Evolutionary conservation across 2,113 vertebrate genomes (phyloP).

Genomic region (Vulpes vulpes): DNA sequence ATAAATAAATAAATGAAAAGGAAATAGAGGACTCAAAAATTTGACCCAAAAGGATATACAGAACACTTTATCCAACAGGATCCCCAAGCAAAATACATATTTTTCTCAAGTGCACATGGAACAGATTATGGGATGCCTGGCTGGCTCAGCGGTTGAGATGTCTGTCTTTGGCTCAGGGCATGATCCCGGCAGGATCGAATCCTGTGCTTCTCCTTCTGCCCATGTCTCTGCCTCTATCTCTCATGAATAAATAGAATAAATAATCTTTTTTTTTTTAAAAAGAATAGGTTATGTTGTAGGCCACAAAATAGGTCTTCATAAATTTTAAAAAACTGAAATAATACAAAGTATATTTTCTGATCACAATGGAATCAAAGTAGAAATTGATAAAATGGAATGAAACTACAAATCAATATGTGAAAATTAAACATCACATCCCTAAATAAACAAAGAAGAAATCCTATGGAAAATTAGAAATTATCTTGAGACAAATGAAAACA

Average conservation of each 20-base stretch:
- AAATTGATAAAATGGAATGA: not conserved
- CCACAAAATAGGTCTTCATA: not conserved
- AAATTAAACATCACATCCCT: not conserved
- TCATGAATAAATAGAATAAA: too few relatives aligned
- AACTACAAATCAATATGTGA: not conserved
- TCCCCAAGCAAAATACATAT: not conserved
- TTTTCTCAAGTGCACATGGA: not conserved
- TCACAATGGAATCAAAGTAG: not conserved
- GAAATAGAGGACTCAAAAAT: not conserved
- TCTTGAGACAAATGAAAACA: not conserved
- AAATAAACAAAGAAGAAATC: not conserved
- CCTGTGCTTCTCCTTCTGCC: too few relatives aligned
- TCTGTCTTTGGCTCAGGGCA: too few relatives aligned
- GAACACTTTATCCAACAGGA: not conserved
- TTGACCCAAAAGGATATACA: not conserved
- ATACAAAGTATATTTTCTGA: not conserved
- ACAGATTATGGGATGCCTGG: not conserved
- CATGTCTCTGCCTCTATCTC: too few relatives aligned
- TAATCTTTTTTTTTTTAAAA: too few relatives aligned
- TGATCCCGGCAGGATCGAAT: too few relatives aligned
- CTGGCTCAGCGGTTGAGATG: too few relatives aligned
- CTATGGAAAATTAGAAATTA: not conserved
- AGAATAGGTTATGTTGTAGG: not conserved
- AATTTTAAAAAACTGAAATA: not conserved
- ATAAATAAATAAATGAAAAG: not conserved